A percentile compares a stretch with the other conserved stretches of the same genome.
Conservation (phyloP, 2,113 vertebrate species). For the Phyllopteryx taeniolatus region DNA sequence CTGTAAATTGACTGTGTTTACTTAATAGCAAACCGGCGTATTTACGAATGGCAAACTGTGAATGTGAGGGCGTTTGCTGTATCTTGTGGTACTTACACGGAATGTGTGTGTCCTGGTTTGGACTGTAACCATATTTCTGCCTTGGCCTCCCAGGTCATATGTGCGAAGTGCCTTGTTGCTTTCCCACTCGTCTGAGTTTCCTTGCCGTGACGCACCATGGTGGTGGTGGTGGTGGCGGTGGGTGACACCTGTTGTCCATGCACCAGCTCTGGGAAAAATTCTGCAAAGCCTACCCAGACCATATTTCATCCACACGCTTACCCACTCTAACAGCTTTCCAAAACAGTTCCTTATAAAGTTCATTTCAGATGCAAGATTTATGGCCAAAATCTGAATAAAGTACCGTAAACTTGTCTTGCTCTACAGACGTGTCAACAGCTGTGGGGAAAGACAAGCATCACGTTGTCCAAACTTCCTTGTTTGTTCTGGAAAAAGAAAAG, state of each 20-base stretch:
- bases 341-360: constrained; percentile 31
- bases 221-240: too few relatives aligned
- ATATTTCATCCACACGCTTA: constrained; percentile 43
- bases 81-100: constrained; percentile 54
- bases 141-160: constrained; percentile 49
- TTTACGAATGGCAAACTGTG: too few relatives aligned
- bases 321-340: constrained; percentile 25
- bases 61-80: neutral
- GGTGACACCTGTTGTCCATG: constrained; percentile 1
- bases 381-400: neutral
- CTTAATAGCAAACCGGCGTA: too few relatives aligned
- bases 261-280: constrained; percentile 12
- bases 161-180: constrained; percentile 49
- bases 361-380: constrained; percentile 17
- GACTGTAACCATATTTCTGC: constrained; percentile 55
- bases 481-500: constrained; percentile 2
- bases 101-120: constrained; percentile 69
- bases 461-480: neutral
- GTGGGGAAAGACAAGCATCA: neutral
- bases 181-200: constrained; percentile 57
- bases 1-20: too few relatives aligned
- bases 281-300: constrained; percentile 31
- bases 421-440: neutral
- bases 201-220: neutral
- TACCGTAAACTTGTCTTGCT: neutral